phyloP scores from a whole-genome alignment of 2,888 invertebrate species.

The Rhingia rostrata region DNA sequence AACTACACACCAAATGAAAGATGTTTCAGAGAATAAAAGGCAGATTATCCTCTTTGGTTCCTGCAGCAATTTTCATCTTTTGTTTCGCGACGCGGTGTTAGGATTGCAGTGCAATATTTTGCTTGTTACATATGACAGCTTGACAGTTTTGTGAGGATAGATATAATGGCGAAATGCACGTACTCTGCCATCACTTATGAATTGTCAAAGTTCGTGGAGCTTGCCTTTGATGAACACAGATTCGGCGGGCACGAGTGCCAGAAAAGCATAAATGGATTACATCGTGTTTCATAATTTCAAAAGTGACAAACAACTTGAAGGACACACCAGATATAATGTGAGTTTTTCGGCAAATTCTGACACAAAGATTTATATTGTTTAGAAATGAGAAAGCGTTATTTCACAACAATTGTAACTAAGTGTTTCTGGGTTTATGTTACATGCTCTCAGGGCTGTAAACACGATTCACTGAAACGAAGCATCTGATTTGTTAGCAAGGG shows the following conservation, averaged over 20 bases:
- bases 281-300: neutral
- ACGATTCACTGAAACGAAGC: neutral
- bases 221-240: constrained; percentile 1
- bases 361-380: constrained; percentile 1
- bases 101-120: constrained; percentile 17
- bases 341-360: neutral
- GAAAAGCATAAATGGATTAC: neutral
- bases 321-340: neutral
- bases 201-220: constrained; percentile 17
- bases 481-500: too few relatives aligned
- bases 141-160: constrained; percentile 20
- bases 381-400: neutral
- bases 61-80: constrained; percentile 30
- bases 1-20: neutral
- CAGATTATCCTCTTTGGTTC: constrained; percentile 23
- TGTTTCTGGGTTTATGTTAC: neutral
- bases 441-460: neutral
- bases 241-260: neutral
- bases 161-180: constrained; percentile 1
- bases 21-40: constrained; percentile 20
- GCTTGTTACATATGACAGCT: constrained; percentile 33
- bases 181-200: constrained; percentile 14
- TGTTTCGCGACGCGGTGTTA: constrained; percentile 6
- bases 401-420: neutral
- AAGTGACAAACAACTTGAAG: neutral